Base-by-base conservation (phyloP, 1,140 invertebrate species). In the Calycopis cecrops region DNA sequence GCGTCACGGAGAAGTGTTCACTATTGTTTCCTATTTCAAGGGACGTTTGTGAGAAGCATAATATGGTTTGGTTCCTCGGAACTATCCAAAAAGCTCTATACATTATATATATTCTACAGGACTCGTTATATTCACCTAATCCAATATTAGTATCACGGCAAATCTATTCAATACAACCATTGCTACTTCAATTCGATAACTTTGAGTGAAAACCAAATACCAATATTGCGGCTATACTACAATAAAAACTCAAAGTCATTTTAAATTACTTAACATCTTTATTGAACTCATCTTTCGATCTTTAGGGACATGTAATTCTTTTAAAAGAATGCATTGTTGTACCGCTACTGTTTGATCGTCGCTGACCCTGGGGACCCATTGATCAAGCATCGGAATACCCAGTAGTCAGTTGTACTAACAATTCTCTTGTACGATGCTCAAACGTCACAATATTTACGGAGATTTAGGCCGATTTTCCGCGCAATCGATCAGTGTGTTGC, bases 381-480 rank as follows among this genome's bases (percentile, higher is more conserved):
- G 68, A 79, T 85, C 82, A 85, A 77, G 67, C 56, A 65, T 67
- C 71, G 62, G 37, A 63, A 55, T 63, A 34, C 47, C 55, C 52
- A 40, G 60, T 56, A 55, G 56, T 60, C 57, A 67, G 61, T 72
- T 82, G 74, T 63, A 62, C 73, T 76, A 79, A 53, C 73, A 63
- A 83, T 85, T 83, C 75, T 82, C 77, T 84, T 66, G 76, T 73
- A 80, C 73, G 74, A 78, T 71, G 61, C 66, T 74, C 67, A 54
- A 60, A 71, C 71, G 82, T 85, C 82, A 83, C 73, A 85, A 85
- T 85, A 83, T 85, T 85, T 83, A 75, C 76, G 72, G 57, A 58
- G 65, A 74, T 74, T 76, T 69, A 51, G 63, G 66, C 53, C 75
- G 67, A 85, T 85, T 85, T 85, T 79, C 74, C 71, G 67, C 64